Evolutionary conservation across 2,113 vertebrate genomes (phyloP).

Genomic region (Neomonachus schauinslandi): DNA sequence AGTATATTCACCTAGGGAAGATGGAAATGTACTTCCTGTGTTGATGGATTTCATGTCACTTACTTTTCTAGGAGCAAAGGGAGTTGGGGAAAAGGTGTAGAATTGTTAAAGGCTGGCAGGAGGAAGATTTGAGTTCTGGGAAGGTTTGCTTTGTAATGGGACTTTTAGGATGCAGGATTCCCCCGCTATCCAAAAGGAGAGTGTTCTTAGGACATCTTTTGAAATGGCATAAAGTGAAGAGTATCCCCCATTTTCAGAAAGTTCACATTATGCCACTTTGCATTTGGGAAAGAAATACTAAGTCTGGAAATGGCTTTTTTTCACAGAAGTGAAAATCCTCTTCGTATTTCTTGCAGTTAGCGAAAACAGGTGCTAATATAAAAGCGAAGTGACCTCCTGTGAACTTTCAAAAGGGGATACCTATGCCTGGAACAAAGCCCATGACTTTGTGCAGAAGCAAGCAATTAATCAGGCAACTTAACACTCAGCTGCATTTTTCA

Average conservation of each 20-base stretch:
- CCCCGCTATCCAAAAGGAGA: not conserved
- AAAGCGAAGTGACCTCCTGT: not conserved
- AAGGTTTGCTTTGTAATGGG: not conserved
- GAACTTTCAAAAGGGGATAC: not conserved
- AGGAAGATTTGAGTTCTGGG: not conserved
- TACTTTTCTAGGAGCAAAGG: not conserved
- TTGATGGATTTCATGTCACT: not conserved
- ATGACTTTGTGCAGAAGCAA: not conserved
- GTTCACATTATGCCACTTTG: not conserved
- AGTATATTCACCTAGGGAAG: conserved; percentile 66
- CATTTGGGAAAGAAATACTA: not conserved
- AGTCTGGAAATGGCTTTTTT: not conserved
- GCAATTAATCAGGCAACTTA: not conserved
- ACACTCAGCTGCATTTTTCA: not conserved
- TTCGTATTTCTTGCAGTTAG: not conserved
- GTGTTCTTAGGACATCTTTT: not conserved
- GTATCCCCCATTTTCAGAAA: not conserved
- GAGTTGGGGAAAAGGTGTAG: not conserved
- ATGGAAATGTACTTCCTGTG: not conserved
- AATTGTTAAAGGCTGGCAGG: not conserved
- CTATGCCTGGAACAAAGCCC: not conserved
- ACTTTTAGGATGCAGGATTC: not conserved
- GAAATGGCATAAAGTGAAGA: not conserved
- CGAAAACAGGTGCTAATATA: not conserved
- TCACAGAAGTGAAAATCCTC: not conserved